These are phyloP conservation scores for Rhodinocichla rosea DNA, from an alignment of 2,113 vertebrate species.

Conservation along the genomic window DNA sequence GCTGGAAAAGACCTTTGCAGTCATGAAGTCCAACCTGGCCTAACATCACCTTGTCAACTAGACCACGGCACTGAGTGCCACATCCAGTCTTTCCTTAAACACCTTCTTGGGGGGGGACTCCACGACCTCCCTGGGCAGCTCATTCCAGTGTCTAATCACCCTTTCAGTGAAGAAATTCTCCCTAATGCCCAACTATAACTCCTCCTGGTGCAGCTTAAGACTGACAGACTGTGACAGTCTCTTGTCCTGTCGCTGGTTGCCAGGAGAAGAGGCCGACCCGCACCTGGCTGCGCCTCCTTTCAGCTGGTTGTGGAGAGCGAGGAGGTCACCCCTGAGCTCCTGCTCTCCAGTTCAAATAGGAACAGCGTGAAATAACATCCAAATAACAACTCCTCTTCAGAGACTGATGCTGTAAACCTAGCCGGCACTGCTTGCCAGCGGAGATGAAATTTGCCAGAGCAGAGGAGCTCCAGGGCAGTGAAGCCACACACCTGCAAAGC, in stretches of 20 bases:
- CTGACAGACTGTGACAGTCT: too few relatives aligned
- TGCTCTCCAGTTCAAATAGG: neutral
- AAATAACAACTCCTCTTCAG: neutral
- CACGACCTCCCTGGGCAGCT: neutral
- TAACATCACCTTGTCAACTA: neutral
- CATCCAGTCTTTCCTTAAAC: neutral
- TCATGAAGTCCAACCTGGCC: neutral
- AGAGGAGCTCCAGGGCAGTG: too few relatives aligned
- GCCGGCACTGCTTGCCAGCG: neutral
- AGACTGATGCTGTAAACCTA: neutral
- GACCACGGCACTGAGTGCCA: neutral
- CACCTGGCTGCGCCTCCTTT: too few relatives aligned
- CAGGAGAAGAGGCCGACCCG: neutral
- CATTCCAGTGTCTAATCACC: neutral
- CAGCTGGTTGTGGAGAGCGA: neutral
- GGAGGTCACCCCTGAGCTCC: neutral
- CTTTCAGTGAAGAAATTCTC: fast-evolving
- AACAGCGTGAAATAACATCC: neutral
- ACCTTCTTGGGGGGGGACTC: neutral
- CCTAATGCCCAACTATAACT: neutral
- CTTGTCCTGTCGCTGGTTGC: neutral
- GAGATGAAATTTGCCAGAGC: fast-evolving
- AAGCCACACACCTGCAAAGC: neutral
- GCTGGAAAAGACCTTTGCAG: neutral
- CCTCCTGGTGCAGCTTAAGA: neutral